Evolutionary conservation across 2,797 vertebrate genomes (phyloP), one percentile per base, ranked within the genome.

Genomic region (Acrossocheilus fasciatus): DNA sequence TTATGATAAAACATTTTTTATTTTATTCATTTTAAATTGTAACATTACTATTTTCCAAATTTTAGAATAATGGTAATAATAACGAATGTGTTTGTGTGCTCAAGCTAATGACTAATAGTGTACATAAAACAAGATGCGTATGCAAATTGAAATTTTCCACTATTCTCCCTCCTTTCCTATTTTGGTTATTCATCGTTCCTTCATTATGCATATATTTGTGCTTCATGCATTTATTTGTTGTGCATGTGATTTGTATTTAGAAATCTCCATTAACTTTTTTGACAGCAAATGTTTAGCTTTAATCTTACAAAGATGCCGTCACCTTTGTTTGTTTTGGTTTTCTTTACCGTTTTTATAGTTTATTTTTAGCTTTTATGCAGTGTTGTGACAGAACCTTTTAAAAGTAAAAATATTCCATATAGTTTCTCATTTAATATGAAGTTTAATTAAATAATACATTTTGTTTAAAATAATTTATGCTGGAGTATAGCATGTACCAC

Each of bases 161-260:
- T 18, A 1, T 43, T 78, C 76, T 78, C 23, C 23, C 1, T 62
- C 3, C 14, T 78, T 62, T 79, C 4, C 23, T 12, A 62, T n/a
- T 64, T 79, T 62, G 77, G 39, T 3, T 64, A 45, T 64, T 17
- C 39, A 30, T 45, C 1, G 26, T 62, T 39, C 36, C 4, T 78
- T 26, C 36, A n/a, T 78, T 59, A 41, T 59, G 36, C 36, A 59
- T 78, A 15, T 41, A 17, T 41, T 41, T 59, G 52, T 78, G 36
- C 12, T 41, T 78, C 12, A 59, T 41, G 20, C 9, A 7, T 79
- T 64, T 45, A 64, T 26, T 26, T 78, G 20, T 77, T 62, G 15
- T 64, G n/a, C 10, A 17, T 45, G 17, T 79, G n/a, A 30, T 79
- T 79, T 79, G 39, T 11, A 64, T 79, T 43, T 79, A 39, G 12